Evolutionary conservation across 2,797 vertebrate genomes (phyloP), one percentile per base, ranked within the genome.

Genomic region (Ataeniobius toweri): DNA sequence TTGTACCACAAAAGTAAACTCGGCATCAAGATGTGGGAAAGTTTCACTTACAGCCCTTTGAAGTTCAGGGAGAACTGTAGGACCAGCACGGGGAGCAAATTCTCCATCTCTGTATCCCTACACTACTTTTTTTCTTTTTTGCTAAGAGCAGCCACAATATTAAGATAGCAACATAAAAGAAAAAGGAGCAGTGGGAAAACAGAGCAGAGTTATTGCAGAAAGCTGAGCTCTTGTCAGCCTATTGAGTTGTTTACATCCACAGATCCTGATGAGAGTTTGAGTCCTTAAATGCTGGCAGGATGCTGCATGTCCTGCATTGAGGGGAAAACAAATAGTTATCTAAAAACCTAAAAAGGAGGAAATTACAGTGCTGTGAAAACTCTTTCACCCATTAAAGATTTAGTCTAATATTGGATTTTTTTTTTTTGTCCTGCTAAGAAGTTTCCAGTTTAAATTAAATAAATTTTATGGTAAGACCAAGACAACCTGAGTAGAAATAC

Each of bases 131-230:
- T 36, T 41, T 73, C 28, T 69, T 74, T 48, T 20, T 72, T 50
- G 48, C 79, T 65, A 76, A 79, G 74, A 87, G 77, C 84, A 85
- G 79, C 79, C 74, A 76, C 79, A 79, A 76, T 90, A 84, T 83
- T 86, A 87, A 82, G 87, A 88, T 88, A 77, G 80, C 83, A 86
- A 92, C 92, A 91, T 92, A 89, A 92, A 94, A 94, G 93, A 81
- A 83, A 87, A 89, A 68, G 68, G 78, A 88, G 87, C 83, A 67
- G 50, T 68, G 71, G 82, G 85, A 88, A 82, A 85, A 85, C 51
- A 41, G 75, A 82, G 44, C 73, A 48, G 79, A 77, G 80, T 78
- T 90, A 89, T 85, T 86, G 83, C 81, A 80, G 76, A 69, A 76
- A 85, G 78, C 75, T 48, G 74, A 76, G 58, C 74, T 85, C 87